Evolutionary conservation across 2,113 vertebrate genomes (phyloP).

Genomic region (Catagonus wagneri): DNA sequence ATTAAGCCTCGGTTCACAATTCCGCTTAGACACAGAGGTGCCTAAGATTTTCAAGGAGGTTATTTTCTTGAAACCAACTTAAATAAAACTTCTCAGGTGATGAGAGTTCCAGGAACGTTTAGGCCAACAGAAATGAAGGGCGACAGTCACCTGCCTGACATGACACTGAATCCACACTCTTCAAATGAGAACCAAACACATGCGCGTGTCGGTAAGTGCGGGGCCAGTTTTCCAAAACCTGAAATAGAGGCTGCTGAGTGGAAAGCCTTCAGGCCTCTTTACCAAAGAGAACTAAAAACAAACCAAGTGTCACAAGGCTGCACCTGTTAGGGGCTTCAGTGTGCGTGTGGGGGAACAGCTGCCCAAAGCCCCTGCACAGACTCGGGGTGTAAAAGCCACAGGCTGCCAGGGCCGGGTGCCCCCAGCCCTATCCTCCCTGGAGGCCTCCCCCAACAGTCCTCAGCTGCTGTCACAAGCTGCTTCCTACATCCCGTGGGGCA

Average conservation of each 20-base stretch:
- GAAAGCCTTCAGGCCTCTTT: neutral
- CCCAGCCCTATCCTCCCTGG: neutral
- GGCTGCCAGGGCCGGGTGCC: neutral
- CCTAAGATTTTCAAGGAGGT: neutral
- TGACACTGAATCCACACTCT: neutral
- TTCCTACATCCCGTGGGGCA: neutral
- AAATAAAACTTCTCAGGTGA: neutral
- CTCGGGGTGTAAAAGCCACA: neutral
- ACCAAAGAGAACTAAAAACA: constrained; percentile 21
- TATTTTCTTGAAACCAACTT: neutral
- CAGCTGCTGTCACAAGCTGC: neutral
- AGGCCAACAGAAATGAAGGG: neutral
- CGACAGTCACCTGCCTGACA: neutral
- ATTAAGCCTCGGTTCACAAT: neutral
- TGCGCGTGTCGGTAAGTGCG: neutral
- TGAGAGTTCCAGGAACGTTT: neutral
- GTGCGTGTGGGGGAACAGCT: neutral
- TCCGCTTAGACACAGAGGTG: neutral
- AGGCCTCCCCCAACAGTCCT: neutral
- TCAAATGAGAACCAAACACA: neutral
- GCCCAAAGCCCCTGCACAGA: neutral
- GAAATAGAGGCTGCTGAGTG: neutral
- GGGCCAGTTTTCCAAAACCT: neutral
- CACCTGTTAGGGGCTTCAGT: neutral
- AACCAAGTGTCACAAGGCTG: neutral